Evolutionary conservation across 2,797 vertebrate genomes (phyloP).

Genomic region (Acrossocheilus wenchowensis): DNA sequence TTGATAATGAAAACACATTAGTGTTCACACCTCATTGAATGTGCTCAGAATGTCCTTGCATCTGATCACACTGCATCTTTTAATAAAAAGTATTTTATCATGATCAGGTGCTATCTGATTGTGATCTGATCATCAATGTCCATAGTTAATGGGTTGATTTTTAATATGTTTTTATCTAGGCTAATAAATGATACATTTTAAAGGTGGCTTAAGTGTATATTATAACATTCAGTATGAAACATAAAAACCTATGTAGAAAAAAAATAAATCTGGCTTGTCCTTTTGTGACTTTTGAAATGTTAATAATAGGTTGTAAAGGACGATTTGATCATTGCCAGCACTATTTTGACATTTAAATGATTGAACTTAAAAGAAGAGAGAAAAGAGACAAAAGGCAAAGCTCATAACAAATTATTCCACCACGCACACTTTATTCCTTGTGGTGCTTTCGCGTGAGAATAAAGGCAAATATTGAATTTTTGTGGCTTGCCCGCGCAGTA

Average conservation of each 20-base stretch:
- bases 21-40: not conserved
- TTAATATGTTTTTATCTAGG: not conserved
- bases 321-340: not conserved
- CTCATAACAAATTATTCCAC: slow-evolving; percentile 16
- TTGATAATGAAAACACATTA: slow-evolving; percentile 10
- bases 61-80: not conserved
- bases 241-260: not conserved
- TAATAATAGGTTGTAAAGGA: slow-evolving; percentile 8
- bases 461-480: slow-evolving; percentile 37
- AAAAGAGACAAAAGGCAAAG: not conserved
- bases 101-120: not conserved
- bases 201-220: not conserved
- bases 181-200: not conserved
- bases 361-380: not conserved
- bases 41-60: slow-evolving; percentile 4
- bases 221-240: not conserved
- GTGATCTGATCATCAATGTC: not conserved
- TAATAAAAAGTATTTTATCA: slow-evolving; percentile 2
- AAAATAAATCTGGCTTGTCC: not conserved
- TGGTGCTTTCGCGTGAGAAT: slow-evolving; percentile 29
- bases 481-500: slow-evolving; percentile 4
- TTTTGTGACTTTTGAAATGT: slow-evolving; percentile 28
- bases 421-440: not conserved
- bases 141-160: not conserved
- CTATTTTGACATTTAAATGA: slow-evolving; percentile 16